phyloP scores from a whole-genome alignment of 1,140 invertebrate species.

The Muscidifurax raptorellus region DNA sequence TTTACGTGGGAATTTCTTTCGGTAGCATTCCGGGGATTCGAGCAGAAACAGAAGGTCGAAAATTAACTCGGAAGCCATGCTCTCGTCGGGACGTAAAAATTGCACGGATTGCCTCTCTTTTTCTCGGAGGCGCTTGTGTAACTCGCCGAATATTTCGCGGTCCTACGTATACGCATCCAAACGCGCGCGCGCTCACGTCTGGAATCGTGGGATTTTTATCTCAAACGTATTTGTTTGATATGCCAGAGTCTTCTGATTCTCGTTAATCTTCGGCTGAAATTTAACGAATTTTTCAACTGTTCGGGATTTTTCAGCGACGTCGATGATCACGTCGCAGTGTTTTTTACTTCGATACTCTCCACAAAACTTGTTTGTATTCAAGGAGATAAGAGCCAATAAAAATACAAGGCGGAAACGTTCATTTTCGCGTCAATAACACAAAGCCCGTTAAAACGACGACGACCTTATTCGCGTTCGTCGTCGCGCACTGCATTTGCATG shows the following conservation, averaged over 20 bases:
- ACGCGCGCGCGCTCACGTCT: no score
- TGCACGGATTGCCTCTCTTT: neutral
- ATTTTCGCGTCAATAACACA: constrained; percentile 51
- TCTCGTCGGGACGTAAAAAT: neutral
- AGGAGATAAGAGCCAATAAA: neutral
- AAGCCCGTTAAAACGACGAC: constrained; percentile 55
- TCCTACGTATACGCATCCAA: no score
- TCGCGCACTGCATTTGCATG: constrained; percentile 60
- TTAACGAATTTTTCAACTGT: no score
- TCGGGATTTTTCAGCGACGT: no score
- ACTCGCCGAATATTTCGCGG: neutral
- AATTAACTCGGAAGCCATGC: neutral
- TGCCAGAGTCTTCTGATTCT: no score
- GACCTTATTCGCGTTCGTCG: constrained; percentile 59
- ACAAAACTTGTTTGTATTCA: neutral
- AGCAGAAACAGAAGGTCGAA: neutral
- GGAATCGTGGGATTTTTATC: neutral
- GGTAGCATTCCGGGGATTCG: no score
- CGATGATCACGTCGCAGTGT: no score
- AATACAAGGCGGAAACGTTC: no score
- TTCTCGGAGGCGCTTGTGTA: neutral
- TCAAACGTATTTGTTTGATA: neutral
- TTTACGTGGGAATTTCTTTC: neutral
- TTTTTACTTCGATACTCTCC: no score
- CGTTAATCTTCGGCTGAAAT: no score